phyloP scores from a whole-genome alignment of 2,888 invertebrate species.

The Trachelus iudaicus region DNA sequence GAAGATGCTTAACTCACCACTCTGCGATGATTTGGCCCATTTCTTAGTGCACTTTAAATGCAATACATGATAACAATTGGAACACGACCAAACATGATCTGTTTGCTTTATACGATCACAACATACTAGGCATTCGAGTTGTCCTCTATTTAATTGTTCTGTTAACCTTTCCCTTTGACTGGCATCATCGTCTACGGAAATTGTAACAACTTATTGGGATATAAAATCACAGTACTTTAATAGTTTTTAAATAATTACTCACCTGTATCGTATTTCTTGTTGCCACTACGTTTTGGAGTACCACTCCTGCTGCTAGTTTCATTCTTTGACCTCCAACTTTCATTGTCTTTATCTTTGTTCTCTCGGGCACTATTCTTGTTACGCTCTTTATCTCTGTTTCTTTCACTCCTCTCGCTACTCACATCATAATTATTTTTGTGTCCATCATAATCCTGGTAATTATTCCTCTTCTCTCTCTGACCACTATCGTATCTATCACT shows the following conservation, averaged over 20 bases:
- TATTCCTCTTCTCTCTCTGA: slow-evolving; percentile 40
- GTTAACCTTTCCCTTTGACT: slow-evolving; percentile 87
- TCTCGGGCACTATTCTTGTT: slow-evolving; percentile 26
- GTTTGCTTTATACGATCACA: slow-evolving; percentile 86
- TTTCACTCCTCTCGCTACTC: slow-evolving; percentile 24
- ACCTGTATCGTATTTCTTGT: slow-evolving; percentile 47
- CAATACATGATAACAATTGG: slow-evolving; percentile 90
- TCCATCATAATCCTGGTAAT: slow-evolving; percentile 41
- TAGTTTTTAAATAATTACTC: slow-evolving; percentile 9
- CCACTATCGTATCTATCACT: slow-evolving; percentile 27
- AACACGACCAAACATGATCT: slow-evolving; percentile 91
- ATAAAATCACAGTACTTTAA: neutral
- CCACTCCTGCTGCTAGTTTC: slow-evolving; percentile 46
- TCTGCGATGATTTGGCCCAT: slow-evolving; percentile 89
- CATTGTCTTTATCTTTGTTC: slow-evolving; percentile 23
- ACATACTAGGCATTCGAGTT: slow-evolving; percentile 94
- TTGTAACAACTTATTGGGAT: neutral
- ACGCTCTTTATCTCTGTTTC: slow-evolving; percentile 18
- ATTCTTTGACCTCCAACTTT: slow-evolving; percentile 38
- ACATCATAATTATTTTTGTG: slow-evolving; percentile 30
- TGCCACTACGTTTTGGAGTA: slow-evolving; percentile 34
- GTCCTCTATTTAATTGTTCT: slow-evolving; percentile 83
- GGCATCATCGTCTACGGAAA: slow-evolving; percentile 67
- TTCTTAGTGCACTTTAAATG: slow-evolving; percentile 91
- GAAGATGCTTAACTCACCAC: slow-evolving; percentile 63